A percentile compares a stretch with the other conserved stretches of the same genome.
Evolutionary conservation across 1,140 invertebrate genomes (phyloP).

Genomic region (Brachionus asplanchnoidis): DNA sequence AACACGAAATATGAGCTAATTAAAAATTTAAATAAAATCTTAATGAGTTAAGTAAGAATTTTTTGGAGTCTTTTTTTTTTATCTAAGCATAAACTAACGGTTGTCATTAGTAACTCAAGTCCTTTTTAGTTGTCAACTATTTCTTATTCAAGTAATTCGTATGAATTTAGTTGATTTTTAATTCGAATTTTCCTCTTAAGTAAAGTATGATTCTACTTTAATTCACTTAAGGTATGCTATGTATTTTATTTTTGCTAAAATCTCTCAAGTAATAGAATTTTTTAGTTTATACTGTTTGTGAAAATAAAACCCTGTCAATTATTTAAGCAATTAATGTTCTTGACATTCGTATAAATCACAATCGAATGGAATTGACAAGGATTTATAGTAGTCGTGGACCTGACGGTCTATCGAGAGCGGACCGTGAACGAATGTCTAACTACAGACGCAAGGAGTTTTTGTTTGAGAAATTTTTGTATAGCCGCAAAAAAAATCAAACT

Average conservation of each 20-base stretch:
- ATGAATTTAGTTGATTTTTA: background rate
- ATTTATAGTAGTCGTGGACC: background rate
- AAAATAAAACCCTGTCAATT: background rate
- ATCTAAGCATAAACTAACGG: background rate
- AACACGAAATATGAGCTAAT: background rate
- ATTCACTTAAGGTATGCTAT: background rate
- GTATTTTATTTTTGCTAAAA: background rate
- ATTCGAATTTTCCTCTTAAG: background rate
- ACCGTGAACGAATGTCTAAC: background rate
- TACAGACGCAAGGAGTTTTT: conserved; percentile 4
- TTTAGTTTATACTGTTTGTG: background rate
- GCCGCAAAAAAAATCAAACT: conserved; percentile 2
- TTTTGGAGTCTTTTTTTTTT: background rate
- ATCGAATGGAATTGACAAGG: background rate
- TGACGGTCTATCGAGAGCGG: background rate
- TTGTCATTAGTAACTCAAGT: background rate
- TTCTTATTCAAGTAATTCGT: background rate
- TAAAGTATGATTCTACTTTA: background rate
- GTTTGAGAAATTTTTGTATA: conserved; percentile 30
- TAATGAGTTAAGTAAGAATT: background rate
- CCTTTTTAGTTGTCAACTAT: background rate
- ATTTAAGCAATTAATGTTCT: background rate
- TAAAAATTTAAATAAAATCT: background rate
- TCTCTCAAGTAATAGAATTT: background rate
- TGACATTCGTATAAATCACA: background rate